Base-by-base conservation (phyloP, 2,888 invertebrate genomes). In the Orthonychiurus folsomi region DNA sequence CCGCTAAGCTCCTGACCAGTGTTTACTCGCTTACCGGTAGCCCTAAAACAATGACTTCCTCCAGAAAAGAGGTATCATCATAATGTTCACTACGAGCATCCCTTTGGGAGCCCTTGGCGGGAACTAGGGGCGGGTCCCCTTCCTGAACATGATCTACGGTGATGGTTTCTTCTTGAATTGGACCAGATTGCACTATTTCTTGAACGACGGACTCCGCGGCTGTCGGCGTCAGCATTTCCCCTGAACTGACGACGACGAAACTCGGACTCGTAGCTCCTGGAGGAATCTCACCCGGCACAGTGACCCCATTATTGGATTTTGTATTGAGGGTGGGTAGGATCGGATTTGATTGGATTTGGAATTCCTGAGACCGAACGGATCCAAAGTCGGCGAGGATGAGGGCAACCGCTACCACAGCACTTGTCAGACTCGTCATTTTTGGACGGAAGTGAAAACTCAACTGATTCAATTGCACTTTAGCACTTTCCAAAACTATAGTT, bases 11-110 rank as follows among this genome's bases (percentile, higher is more conserved):
- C n/a, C n/a, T n/a, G n/a, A n/a, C n/a, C n/a, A n/a, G n/a, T n/a
- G n/a, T 48, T 48, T 48, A 15, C n/a, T 15, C 48, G n/a, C n/a
- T n/a, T n/a, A n/a, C 48, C 12, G 59, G 59, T 18, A 50, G 24
- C 24, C 50, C 59, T 5, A 59, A 9, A 2, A 59, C 59, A 47
- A 59, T 3, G 5, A 37, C 5, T 20, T 59, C 26, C 9, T 12
- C 57, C 5, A 25, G 28, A 3, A 37, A 9, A 5, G 27, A 37
- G 2, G 59, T 24, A 12, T 48, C 50, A 21, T 23, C 18, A 3
- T 59, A 3, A 23, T 23, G 5, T 25, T 23, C 50, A 50, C 50
- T 25, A 2, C 47, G 59, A 5, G 59, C 48, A 50, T 21, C 26
- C 21, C 25, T 5, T 50, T 47, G 47, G 2, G 48, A 3, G 3